Evolutionary conservation across 2,888 invertebrate genomes (phyloP).

Genomic region (Allygus modestus): DNA sequence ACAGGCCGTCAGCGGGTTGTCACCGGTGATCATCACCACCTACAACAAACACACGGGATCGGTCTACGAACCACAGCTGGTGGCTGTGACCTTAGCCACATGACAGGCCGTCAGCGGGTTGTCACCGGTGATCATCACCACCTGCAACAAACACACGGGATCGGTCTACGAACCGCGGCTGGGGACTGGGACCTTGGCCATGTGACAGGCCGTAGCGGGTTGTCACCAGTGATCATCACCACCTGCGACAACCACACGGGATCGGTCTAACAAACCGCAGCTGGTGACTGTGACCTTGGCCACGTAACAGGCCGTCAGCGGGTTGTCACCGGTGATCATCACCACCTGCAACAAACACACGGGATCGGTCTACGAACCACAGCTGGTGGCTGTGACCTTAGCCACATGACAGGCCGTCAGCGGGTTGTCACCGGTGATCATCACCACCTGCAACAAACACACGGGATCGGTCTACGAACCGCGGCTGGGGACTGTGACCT

Average conservation of each 20-base stretch:
- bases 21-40: slow-evolving; percentile 99
- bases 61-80: slow-evolving; percentile 88
- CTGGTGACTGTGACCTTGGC: slow-evolving; percentile 83
- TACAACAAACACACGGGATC: too few relatives aligned
- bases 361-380: slow-evolving; percentile 85
- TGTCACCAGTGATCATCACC: too few relatives aligned
- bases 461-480: too few relatives aligned
- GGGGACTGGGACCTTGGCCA: slow-evolving; percentile 12
- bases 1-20: slow-evolving; percentile 99
- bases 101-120: slow-evolving; percentile 99
- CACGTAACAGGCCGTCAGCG: slow-evolving; percentile 99
- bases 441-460: slow-evolving; percentile 92
- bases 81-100: slow-evolving; percentile 96
- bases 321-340: slow-evolving; percentile 99
- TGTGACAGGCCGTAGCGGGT: too few relatives aligned
- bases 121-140: slow-evolving; percentile 99
- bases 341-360: slow-evolving; percentile 83
- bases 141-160: too few relatives aligned
- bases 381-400: too few relatives aligned
- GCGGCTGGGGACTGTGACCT: slow-evolving; percentile 10
- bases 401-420: slow-evolving; percentile 99
- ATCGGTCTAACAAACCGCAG: too few relatives aligned
- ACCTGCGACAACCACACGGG: too few relatives aligned
- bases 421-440: slow-evolving; percentile 99
- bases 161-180: too few relatives aligned